These are phyloP conservation scores for Azemiops feae DNA, from an alignment of 2,113 vertebrate species.

Conservation along the genomic window DNA sequence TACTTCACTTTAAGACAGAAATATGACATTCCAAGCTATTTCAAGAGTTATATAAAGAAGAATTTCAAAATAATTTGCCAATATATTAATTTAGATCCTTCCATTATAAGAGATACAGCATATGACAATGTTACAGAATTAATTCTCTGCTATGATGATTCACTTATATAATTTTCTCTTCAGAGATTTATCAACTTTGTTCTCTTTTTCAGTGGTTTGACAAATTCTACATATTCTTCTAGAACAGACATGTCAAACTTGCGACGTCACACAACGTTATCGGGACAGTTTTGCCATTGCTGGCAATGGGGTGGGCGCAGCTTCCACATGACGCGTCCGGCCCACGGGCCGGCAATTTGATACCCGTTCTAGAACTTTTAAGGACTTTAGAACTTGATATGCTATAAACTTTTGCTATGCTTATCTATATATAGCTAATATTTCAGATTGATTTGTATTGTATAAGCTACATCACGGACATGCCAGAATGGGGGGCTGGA, in stretches of 20 bases:
- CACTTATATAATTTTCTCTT: background rate
- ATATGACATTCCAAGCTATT: background rate
- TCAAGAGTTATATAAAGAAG: background rate
- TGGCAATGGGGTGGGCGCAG: too few relatives aligned
- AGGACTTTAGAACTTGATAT: background rate
- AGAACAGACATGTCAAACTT: background rate
- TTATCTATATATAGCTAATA: background rate
- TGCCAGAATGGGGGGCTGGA: background rate
- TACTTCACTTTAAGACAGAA: background rate
- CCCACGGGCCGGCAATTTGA: too few relatives aligned
- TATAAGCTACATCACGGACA: background rate
- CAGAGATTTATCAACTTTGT: background rate
- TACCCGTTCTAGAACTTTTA: background rate
- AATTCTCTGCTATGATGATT: too few relatives aligned
- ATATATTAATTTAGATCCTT: background rate
- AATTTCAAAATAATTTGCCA: background rate
- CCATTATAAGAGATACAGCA: background rate
- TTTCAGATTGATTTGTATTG: background rate
- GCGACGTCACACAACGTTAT: too few relatives aligned
- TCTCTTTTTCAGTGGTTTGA: background rate
- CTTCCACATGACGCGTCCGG: too few relatives aligned
- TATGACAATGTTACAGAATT: background rate
- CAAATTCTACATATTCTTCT: background rate
- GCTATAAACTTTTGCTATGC: background rate
- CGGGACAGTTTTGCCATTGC: too few relatives aligned